Percentiles rank a stretch among this genome's conserved stretches.
Evolutionary conservation across 2,888 invertebrate species (phyloP).

Genomic region (Kuschelorhynchus macadamiae): DNA sequence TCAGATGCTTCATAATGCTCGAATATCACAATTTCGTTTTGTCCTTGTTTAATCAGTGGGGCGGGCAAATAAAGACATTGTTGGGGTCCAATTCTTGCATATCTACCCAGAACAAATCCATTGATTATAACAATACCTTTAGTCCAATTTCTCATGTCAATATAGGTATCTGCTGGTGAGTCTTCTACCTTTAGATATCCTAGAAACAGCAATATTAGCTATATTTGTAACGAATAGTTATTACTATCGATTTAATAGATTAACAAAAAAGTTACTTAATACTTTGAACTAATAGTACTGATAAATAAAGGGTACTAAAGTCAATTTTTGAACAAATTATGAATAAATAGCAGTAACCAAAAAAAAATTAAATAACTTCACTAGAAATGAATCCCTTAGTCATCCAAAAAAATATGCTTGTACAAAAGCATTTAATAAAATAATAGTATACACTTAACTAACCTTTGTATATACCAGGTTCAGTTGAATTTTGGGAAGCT

Average conservation of each 20-base stretch:
- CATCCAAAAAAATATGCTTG: too few relatives aligned
- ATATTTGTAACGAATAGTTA: too few relatives aligned
- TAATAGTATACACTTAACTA: too few relatives aligned
- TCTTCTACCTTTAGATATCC: slow-evolving; percentile 55
- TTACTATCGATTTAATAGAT: too few relatives aligned
- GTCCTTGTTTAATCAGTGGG: slow-evolving; percentile 75
- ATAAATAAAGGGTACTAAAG: too few relatives aligned
- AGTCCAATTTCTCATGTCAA: slow-evolving; percentile 84
- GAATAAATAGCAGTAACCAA: too few relatives aligned
- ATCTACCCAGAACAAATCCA: slow-evolving; percentile 87
- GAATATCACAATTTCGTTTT: slow-evolving; percentile 64
- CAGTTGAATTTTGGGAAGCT: slow-evolving; percentile 56
- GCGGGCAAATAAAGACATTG: slow-evolving; percentile 87
- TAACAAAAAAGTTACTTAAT: too few relatives aligned
- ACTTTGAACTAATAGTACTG: too few relatives aligned
- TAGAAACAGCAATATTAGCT: slow-evolving; percentile 15
- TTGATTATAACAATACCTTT: slow-evolving; percentile 90
- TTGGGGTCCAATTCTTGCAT: slow-evolving; percentile 84
- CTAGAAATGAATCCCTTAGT: too few relatives aligned
- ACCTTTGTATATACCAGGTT: slow-evolving; percentile 73
- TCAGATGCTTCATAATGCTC: slow-evolving; percentile 62
- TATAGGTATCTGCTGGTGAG: slow-evolving; percentile 79
- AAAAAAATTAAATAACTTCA: too few relatives aligned
- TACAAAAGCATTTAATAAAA: too few relatives aligned
- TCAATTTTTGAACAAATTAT: too few relatives aligned